Evolutionary conservation across 2,113 vertebrate genomes (phyloP).

Genomic region (Leucoraja erinaceus): DNA sequence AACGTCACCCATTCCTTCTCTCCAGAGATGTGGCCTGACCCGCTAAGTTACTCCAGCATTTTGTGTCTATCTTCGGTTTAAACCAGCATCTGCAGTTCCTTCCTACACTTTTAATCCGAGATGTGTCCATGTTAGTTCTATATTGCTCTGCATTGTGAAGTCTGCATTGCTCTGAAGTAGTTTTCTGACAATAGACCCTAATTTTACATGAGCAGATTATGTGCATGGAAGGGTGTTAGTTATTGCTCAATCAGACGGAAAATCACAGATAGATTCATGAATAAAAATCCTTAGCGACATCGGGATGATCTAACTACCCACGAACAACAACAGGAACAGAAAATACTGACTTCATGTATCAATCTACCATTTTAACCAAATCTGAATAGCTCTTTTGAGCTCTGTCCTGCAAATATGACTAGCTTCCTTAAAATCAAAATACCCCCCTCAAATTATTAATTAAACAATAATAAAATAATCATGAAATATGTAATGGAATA

Average conservation of each 20-base stretch:
- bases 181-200: not conserved
- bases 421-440: not conserved
- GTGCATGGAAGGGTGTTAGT: not conserved
- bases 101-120: not conserved
- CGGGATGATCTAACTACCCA: not conserved
- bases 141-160: too few species aligned
- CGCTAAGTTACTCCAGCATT: too few species aligned
- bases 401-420: not conserved
- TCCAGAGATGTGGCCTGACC: too few species aligned
- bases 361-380: not conserved
- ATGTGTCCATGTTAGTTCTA: not conserved
- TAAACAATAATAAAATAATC: not conserved
- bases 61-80: too few species aligned
- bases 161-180: not conserved
- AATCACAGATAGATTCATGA: too few species aligned
- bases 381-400: not conserved
- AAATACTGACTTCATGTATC: not conserved
- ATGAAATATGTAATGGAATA: not conserved
- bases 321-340: not conserved
- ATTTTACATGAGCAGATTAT: not conserved
- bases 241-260: not conserved
- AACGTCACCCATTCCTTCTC: too few species aligned
- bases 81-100: too few species aligned
- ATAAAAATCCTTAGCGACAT: not conserved
- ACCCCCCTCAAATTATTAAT: not conserved